These are phyloP conservation scores for Sebastes alutus DNA, from an alignment of 2,797 vertebrate species.

Conservation along the genomic window DNA sequence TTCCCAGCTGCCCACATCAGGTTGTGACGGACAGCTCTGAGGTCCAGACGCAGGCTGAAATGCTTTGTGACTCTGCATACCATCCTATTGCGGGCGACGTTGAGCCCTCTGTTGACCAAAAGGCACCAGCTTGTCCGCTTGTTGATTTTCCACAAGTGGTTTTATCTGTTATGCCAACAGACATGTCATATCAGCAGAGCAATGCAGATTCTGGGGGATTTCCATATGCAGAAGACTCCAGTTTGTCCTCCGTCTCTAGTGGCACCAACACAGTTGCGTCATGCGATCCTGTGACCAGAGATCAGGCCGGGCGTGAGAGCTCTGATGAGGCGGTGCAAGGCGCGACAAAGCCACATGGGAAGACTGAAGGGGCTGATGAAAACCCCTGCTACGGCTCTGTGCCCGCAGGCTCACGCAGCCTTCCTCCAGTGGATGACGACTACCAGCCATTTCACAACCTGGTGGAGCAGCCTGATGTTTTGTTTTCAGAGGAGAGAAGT, in stretches of 20 bases:
- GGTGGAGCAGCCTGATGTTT: not conserved
- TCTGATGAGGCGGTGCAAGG: not conserved
- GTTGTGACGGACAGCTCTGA: rapidly evolving
- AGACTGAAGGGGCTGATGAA: not conserved
- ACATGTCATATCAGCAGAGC: slow-evolving; percentile 46
- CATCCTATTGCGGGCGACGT: not conserved
- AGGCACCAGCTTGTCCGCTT: not conserved
- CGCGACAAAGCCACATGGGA: not conserved
- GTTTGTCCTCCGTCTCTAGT: slow-evolving; percentile 15
- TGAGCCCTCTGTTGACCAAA: not conserved
- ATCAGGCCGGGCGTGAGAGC: not conserved
- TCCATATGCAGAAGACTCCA: slow-evolving; percentile 13
- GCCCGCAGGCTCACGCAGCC: not conserved
- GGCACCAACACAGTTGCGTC: not conserved
- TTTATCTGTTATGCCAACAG: not conserved
- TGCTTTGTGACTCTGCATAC: slow-evolving; percentile 20
- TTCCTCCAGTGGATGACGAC: slow-evolving; percentile 17
- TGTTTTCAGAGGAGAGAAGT: not conserved
- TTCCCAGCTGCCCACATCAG: not conserved
- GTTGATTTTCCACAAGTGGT: not conserved
- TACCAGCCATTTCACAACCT: slow-evolving; percentile 53
- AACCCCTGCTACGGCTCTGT: not conserved
- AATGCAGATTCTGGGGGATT: slow-evolving; percentile 19
- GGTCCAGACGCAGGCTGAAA: not conserved
- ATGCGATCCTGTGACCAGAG: not conserved